Percentiles rank a stretch among this genome's conserved stretches.
Conservation (phyloP, 2,797 vertebrate genomes). For the Aphelocoma californica region DNA sequence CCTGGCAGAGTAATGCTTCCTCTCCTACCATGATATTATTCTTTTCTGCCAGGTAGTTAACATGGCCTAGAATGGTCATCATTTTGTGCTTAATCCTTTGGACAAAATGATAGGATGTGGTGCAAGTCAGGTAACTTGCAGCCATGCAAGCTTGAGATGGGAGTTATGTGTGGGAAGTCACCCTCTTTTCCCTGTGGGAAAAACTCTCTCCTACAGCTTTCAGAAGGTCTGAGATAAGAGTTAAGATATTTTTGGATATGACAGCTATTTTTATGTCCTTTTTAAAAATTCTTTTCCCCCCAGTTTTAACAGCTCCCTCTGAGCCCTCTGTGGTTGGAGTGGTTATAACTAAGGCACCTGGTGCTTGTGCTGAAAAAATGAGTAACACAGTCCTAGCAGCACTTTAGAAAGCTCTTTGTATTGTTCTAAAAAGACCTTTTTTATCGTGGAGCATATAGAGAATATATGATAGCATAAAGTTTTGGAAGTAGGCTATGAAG, state of each 20-base stretch:
- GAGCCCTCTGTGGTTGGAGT: not conserved
- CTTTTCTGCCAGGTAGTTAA: not conserved
- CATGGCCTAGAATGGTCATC: not conserved
- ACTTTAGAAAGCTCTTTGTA: conserved; percentile 2
- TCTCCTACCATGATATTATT: not conserved
- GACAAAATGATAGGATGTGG: not conserved
- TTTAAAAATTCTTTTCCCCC: not conserved
- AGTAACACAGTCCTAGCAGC: not conserved
- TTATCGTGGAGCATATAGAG: not conserved
- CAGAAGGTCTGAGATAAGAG: conserved; percentile 7
- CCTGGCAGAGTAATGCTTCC: not conserved
- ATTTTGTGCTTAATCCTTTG: not conserved
- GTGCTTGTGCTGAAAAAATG: not conserved
- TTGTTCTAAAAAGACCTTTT: not conserved
- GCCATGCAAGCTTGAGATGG: not conserved
- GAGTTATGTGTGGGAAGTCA: not conserved
- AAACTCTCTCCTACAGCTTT: not conserved
- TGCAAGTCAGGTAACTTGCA: not conserved
- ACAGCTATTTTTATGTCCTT: not conserved
- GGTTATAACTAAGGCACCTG: not conserved
- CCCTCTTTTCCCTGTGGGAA: not conserved
- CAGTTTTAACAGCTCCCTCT: not conserved
- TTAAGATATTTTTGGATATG: not conserved
- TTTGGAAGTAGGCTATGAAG: conserved; percentile 18
- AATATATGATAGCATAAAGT: not conserved